Conservation (phyloP, 2,797 vertebrate species). For the Notolabrus celidotus region DNA sequence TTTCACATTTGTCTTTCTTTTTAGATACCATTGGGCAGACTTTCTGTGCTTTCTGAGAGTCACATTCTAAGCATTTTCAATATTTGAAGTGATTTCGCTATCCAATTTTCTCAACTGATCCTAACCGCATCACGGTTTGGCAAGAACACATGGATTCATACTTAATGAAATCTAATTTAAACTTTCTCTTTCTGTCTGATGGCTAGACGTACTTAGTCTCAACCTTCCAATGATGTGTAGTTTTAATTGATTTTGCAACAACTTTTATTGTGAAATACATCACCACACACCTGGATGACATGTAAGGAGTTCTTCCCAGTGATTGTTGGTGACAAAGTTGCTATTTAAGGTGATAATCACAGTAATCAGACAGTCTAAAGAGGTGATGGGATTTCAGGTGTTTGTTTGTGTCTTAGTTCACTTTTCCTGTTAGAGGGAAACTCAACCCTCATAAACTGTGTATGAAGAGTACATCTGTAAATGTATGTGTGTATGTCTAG, state of each 20-base stretch:
- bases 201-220: conserved; percentile 5
- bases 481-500: conserved; percentile 17
- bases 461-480: conserved; percentile 52
- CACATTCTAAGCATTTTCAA: neutral
- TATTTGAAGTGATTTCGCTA: conserved; percentile 2
- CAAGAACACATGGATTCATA: conserved; percentile 26
- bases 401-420: conserved; percentile 72
- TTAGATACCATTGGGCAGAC: neutral
- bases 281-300: conserved; percentile 53
- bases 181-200: conserved; percentile 30
- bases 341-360: conserved; percentile 75
- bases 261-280: conserved; percentile 24
- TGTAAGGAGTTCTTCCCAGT: conserved; percentile 57
- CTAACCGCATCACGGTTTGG: conserved; percentile 13
- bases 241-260: conserved; percentile 33
- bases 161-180: conserved; percentile 27
- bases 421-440: conserved; percentile 72
- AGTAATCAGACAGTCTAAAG: conserved; percentile 72
- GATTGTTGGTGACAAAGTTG: conserved; percentile 73
- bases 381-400: conserved; percentile 67
- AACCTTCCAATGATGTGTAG: neutral
- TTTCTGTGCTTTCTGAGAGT: neutral
- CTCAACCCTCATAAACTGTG: conserved; percentile 19
- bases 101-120: conserved; percentile 1
- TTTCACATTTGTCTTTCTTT: too few relatives aligned